Conservation (phyloP, 2,113 vertebrate genomes). For the Peromyscus leucopus region DNA sequence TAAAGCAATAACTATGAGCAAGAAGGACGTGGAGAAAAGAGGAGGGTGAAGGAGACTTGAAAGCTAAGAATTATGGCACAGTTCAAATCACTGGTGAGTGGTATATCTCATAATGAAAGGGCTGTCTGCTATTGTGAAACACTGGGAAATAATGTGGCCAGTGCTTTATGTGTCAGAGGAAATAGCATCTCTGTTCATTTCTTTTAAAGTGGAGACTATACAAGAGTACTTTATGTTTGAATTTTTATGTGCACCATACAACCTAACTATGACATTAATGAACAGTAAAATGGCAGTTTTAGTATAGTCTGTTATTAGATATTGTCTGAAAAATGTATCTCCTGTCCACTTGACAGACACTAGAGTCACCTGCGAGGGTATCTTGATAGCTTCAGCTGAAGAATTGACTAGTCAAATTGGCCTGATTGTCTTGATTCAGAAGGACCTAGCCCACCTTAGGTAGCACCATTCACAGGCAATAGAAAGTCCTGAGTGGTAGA, state of each 20-base stretch:
- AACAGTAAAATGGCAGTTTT: background rate
- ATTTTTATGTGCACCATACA: background rate
- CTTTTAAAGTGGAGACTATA: background rate
- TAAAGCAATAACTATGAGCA: slow-evolving; percentile 45
- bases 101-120: slow-evolving; percentile 10
- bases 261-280: background rate
- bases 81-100: background rate
- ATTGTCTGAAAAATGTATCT: background rate
- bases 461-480: background rate
- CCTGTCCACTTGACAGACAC: background rate
- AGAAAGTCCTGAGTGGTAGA: background rate
- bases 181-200: background rate
- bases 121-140: background rate
- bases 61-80: background rate
- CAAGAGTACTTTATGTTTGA: background rate
- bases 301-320: background rate
- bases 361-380: no score
- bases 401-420: no score
- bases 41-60: background rate
- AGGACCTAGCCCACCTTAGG: background rate
- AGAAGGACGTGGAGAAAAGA: slow-evolving; percentile 25
- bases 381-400: background rate
- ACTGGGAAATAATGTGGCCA: background rate
- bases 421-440: background rate
- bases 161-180: background rate